These are phyloP conservation scores for Orthosia gothica DNA, from an alignment of 2,888 invertebrate species.

Conservation along the genomic window DNA sequence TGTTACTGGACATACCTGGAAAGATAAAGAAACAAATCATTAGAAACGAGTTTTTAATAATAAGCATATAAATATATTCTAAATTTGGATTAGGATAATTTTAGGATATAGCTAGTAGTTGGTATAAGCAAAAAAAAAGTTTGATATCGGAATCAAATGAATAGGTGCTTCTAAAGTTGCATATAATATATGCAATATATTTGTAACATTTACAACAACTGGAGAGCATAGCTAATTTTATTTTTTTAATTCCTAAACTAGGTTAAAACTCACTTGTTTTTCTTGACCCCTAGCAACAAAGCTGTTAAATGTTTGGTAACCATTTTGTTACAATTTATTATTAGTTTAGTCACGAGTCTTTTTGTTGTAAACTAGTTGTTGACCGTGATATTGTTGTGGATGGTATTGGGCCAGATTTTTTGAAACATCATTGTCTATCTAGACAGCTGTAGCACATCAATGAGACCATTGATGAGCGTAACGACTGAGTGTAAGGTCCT, in stretches of 20 bases:
- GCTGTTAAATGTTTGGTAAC: slow-evolving; percentile 25
- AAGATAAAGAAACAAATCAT: slow-evolving; percentile 22
- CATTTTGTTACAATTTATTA: slow-evolving; percentile 17
- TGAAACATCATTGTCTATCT: background rate
- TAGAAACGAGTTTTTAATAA: slow-evolving; percentile 1
- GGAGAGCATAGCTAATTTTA: background rate
- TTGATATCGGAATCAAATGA: background rate
- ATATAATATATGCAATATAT: background rate
- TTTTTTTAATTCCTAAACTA: background rate
- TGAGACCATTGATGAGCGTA: background rate
- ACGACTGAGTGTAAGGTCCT: background rate
- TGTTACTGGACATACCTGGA: slow-evolving; percentile 50
- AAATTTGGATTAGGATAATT: no score
- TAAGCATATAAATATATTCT: no score
- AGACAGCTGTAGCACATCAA: no score
- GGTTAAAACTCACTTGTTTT: background rate
- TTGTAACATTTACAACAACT: background rate
- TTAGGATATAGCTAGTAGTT: no score
- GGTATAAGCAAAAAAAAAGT: no score
- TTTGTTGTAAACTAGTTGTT: slow-evolving; percentile 20
- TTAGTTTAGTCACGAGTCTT: slow-evolving; percentile 27
- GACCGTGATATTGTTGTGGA: slow-evolving; percentile 26
- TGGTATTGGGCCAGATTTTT: slow-evolving; percentile 14
- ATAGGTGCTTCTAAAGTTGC: background rate
- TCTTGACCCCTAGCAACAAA: slow-evolving; percentile 16